These are phyloP conservation scores for Trialeurodes vaporariorum DNA, from an alignment of 1,140 invertebrate genomes.

Conservation along the genomic window DNA sequence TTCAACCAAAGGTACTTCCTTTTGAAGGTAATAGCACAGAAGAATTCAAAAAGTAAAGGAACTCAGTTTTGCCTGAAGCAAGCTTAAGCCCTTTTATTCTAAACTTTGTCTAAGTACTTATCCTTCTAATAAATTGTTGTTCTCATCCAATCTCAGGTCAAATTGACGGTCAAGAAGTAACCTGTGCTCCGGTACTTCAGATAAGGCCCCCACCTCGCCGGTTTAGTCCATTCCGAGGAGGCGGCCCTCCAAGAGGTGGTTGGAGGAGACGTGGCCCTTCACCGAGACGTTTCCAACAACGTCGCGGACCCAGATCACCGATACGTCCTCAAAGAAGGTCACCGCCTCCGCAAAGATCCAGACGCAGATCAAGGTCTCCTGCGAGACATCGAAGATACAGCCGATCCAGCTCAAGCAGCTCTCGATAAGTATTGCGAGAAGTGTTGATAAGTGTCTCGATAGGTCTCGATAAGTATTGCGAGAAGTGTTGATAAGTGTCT, in stretches of 20 bases:
- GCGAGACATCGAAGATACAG: slow-evolving; percentile 58
- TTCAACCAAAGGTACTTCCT: slow-evolving; percentile 8
- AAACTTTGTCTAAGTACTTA: too few species aligned
- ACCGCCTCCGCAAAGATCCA: slow-evolving; percentile 14
- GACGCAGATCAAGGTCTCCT: slow-evolving; percentile 14
- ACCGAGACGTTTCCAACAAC: slow-evolving; percentile 35
- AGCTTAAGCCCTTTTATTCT: too few species aligned
- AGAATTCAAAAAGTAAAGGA: too few species aligned
- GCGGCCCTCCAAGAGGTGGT: slow-evolving; percentile 36
- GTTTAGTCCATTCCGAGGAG: slow-evolving; percentile 46
- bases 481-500: too few species aligned
- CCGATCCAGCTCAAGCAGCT: slow-evolving; percentile 65
- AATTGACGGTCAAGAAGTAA: slow-evolving; percentile 87
- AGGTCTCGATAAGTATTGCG: too few species aligned
- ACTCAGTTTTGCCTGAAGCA: too few species aligned
- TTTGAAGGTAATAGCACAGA: too few species aligned
- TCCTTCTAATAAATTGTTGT: too few species aligned
- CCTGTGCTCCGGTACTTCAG: slow-evolving; percentile 76
- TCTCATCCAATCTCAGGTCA: slow-evolving; percentile 40
- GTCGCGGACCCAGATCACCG: slow-evolving; percentile 35
- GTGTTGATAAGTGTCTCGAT: too few species aligned
- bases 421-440: too few species aligned
- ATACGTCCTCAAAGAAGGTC: slow-evolving; percentile 44
- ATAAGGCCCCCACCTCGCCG: slow-evolving; percentile 52
- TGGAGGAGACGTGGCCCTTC: slow-evolving; percentile 35